Evolutionary conservation across 2,797 vertebrate genomes (phyloP).

Genomic region (Fratercula arctica): DNA sequence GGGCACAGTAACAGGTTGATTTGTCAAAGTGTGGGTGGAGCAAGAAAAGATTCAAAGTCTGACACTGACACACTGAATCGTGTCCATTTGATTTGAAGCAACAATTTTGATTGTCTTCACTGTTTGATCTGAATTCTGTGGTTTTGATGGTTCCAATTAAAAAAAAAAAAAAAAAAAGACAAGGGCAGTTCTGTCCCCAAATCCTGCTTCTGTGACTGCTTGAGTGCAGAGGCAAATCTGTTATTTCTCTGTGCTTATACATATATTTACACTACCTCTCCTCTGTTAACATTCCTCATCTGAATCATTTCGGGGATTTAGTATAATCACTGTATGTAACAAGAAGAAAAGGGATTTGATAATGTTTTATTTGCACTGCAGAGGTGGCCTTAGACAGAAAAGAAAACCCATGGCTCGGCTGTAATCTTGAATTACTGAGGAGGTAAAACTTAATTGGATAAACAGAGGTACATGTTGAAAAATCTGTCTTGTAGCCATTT

Average conservation of each 20-base stretch:
- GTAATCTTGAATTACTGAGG: background rate
- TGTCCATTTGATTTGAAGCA: background rate
- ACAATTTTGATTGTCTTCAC: background rate
- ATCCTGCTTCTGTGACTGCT: background rate
- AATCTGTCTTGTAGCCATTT: background rate
- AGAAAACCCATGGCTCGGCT: background rate
- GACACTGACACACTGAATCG: background rate
- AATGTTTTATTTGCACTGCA: background rate
- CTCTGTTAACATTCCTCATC: conserved; percentile 4
- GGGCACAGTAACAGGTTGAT: background rate
- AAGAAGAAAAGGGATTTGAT: conserved; percentile 9
- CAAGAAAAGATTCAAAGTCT: background rate
- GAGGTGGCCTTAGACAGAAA: background rate
- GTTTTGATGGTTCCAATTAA: background rate
- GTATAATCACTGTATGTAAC: background rate
- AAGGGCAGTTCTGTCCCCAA: background rate
- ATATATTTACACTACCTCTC: background rate
- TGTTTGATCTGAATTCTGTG: background rate
- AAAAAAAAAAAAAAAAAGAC: background rate
- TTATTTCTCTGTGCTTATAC: background rate
- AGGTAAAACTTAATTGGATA: background rate
- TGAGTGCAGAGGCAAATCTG: background rate
- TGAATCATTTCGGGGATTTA: conserved; percentile 29
- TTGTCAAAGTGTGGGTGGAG: background rate
- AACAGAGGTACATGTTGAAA: background rate